A percentile compares a stretch with the other conserved stretches of the same genome.
phyloP scores from a whole-genome alignment of 1,140 invertebrate species.

The Drosophila lacertosa region DNA sequence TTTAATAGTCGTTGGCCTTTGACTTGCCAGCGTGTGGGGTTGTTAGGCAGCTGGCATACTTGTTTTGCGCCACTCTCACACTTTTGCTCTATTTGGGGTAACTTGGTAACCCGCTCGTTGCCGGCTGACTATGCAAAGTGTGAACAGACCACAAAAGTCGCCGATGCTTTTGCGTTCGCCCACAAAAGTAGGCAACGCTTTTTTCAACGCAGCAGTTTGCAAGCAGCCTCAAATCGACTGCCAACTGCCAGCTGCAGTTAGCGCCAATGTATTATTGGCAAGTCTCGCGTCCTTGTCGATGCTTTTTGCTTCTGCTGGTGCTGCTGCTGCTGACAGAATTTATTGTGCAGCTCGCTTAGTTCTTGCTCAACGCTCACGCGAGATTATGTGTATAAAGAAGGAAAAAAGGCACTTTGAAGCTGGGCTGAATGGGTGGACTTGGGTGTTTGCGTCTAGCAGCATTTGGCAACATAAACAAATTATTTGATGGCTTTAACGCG shows the following conservation, averaged over 20 bases:
- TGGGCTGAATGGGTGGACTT: background rate
- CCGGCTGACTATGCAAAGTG: constrained; percentile 9
- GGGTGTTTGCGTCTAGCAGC: constrained; percentile 22
- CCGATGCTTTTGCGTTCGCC: background rate
- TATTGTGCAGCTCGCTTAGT: background rate
- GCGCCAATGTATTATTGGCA: background rate
- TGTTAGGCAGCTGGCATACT: background rate
- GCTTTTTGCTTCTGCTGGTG: background rate
- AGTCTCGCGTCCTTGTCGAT: background rate
- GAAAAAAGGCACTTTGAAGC: constrained; percentile 29
- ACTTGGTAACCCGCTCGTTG: background rate
- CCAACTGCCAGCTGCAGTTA: background rate
- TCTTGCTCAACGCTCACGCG: constrained; percentile 2
- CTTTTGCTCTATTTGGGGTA: background rate
- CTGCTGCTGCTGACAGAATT: constrained; percentile 6
- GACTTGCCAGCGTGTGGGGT: constrained; percentile 9
- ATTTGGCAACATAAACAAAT: constrained; percentile 77
- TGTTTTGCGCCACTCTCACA: no score
- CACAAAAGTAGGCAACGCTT: constrained; percentile 32
- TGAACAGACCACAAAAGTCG: background rate
- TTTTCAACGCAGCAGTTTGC: background rate
- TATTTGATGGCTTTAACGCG: constrained; percentile 74
- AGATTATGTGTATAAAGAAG: constrained; percentile 42
- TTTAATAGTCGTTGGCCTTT: constrained; percentile 64
- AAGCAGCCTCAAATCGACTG: background rate